Base-by-base conservation (phyloP, 1,140 invertebrate genomes). In the Phortica variegata region DNA sequence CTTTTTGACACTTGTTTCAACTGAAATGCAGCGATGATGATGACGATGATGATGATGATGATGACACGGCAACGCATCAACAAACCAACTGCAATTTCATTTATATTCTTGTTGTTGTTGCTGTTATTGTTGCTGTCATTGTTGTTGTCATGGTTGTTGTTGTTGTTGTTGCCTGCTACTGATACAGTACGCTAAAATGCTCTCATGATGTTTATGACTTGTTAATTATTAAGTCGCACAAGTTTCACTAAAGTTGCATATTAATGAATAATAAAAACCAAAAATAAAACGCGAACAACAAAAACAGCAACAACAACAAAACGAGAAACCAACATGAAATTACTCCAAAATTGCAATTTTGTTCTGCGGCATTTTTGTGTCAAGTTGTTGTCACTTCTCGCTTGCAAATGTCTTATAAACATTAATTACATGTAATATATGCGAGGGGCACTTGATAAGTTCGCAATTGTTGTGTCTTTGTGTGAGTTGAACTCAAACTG, bases 331-430 rank as follows among this genome's bases (percentile, higher is more conserved):
- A 12, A 31, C 4, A 12, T 36, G 33, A 16, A 12, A 16, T 13
- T 16, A 13, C 33, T 36, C 13, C 12, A 13, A 36, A 13, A 36
- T 36, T 36, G n/a, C 6, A 36, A 36, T 36, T 36, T 36, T 36
- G 33, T 36, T 36, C 33, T 7, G 33, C 33, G 33, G 33, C 33
- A 36, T 36, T 36, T 7, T 36, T 16, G 33, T 36, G 33, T 36
- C 33, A 36, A 36, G 33, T 36, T 36, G 33, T 36, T 36, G 33
- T 36, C 33, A 36, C 33, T 36, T n/a, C 33, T 31, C 29, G 29
- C 29, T n/a, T n/a, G n/a, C n/a, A n/a, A n/a, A n/a, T n/a, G n/a
- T n/a, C n/a, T n/a, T n/a, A n/a, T n/a, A n/a, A n/a, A n/a, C n/a
- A n/a, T n/a, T n/a, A n/a, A n/a, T n/a, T n/a, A n/a, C n/a, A n/a